Evolutionary conservation across 2,797 vertebrate species (phyloP), one percentile per base, ranked within the genome.

Genomic region (Pseudochromis fuscus): DNA sequence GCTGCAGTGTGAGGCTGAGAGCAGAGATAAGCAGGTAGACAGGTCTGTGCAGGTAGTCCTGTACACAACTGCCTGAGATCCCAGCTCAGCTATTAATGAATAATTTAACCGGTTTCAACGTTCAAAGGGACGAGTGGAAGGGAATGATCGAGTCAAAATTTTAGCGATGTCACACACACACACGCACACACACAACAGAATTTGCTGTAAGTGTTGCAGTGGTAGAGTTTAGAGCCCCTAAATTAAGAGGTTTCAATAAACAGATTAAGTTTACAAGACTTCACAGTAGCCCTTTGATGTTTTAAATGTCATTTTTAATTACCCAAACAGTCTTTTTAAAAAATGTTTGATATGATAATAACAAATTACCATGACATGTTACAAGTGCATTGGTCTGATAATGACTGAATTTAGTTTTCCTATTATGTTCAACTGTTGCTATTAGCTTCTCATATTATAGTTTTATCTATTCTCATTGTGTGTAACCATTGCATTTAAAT

Each of bases 51-150:
- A 74, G 66, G 44, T 55, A 18, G 62, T 67, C 18, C 42, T 55
- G 15, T 45, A 27, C 21, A 37, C 45, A 31, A 52, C 23, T 21
- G 2, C 48, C 44, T 59, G 49, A 81, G 64, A 75, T 84, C 71
- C 58, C 74, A 63, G 58, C 68, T 68, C 68, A 48, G 52, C 61
- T 46, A 9, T 42, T 33, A 30, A 86, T 88, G 62, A 89, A 88
- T 88, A 67, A 88, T 88, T 91, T 28, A 90, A 46, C 24, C 12
- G 23, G 24, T 38, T 13, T 62, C 49, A 13, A 25, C 1, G 3
- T 61, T 64, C 38, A 73, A 45, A 68, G 50, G 46, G 51, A 28
- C 50, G 56, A 35, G 62, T 79, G 40, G 42, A 64, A 44, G 33
- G 24, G 30, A 16, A 15, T n/a, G 35, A 58, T 68, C 27, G 44